A percentile compares a stretch with the other conserved stretches of the same genome.
phyloP scores from a whole-genome alignment of 2,888 invertebrate genomes.

The Amiota mariae region DNA sequence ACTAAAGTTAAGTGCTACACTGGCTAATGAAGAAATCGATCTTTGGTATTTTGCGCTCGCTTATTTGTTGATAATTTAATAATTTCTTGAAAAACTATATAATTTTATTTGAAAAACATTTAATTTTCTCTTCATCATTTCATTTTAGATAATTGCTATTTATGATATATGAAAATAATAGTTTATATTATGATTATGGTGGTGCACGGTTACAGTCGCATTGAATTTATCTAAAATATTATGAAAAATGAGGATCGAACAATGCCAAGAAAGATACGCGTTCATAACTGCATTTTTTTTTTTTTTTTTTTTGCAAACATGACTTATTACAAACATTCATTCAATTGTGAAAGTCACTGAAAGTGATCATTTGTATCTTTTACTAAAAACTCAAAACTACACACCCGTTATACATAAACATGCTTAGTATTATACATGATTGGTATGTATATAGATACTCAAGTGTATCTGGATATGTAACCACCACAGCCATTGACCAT shows the following conservation, averaged over 20 bases:
- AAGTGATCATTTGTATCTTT: conserved; percentile 1
- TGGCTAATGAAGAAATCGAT: no score
- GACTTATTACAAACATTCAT: neutral
- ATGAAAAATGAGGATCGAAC: neutral
- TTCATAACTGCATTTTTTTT: neutral
- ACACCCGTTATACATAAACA: no score
- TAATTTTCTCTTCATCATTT: no score
- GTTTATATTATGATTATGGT: neutral
- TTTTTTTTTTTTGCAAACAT: neutral
- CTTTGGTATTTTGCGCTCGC: no score
- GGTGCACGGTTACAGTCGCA: neutral
- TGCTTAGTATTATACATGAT: neutral
- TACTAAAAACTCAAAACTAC: neutral
- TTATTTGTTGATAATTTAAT: no score
- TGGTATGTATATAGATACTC: neutral
- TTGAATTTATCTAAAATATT: neutral
- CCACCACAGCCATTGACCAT: neutral
- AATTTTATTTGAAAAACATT: no score
- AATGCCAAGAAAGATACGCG: neutral
- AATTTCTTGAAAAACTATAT: no score
- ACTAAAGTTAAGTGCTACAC: no score
- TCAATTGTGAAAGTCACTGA: conserved; percentile 16
- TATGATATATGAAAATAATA: neutral
- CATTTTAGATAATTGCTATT: no score
- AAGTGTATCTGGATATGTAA: neutral